Evolutionary conservation across 2,888 invertebrate genomes (phyloP), one percentile per base, ranked within the genome.

Genomic region (Apodemia mormo): DNA sequence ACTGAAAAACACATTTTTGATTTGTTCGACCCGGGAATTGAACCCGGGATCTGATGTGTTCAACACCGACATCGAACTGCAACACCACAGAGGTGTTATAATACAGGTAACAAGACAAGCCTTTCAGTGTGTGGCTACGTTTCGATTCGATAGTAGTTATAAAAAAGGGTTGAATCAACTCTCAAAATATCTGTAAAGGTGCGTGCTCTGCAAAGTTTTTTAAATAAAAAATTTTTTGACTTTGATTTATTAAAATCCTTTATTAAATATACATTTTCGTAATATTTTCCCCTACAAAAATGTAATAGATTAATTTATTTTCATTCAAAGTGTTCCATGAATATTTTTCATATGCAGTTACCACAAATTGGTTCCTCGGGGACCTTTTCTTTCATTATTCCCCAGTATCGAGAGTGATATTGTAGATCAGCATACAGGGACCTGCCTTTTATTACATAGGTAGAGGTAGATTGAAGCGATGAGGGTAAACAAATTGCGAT

Each of bases 401-500:
- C 82, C 81, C 81, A 85, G 84, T 81, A 82, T 76, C 81, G 82
- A 84, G 86, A 84, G 82, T 83, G 83, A 81, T 78, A 84, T 88
- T 86, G 89, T 88, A 87, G 88, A 90, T 88, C 87, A 52, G 85
- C 84, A 84, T 84, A 86, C 81, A 82, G 58, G 9, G 45, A n/a
- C 12, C 33, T 58, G 68, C 68, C 61, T 68, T 52, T 45, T 68
- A 68, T 61, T 29, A 43, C 58, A 30, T 30, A 54, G 22, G 54
- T 54, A 54, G 49, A 65, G 65, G 49, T 54, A 65, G 64, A 64
- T 54, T 56, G 65, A 30, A 37, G 43, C 54, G 65, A 54, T 54
- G 65, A 68, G 64, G 89, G 91, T 88, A 92, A 92, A 92, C 92
- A 93, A 92, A 92, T 93, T 92, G 92, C 90, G 88, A 89, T 89